These are phyloP conservation scores for Homarus americanus DNA, from an alignment of 1,140 invertebrate genomes.

Conservation along the genomic window DNA sequence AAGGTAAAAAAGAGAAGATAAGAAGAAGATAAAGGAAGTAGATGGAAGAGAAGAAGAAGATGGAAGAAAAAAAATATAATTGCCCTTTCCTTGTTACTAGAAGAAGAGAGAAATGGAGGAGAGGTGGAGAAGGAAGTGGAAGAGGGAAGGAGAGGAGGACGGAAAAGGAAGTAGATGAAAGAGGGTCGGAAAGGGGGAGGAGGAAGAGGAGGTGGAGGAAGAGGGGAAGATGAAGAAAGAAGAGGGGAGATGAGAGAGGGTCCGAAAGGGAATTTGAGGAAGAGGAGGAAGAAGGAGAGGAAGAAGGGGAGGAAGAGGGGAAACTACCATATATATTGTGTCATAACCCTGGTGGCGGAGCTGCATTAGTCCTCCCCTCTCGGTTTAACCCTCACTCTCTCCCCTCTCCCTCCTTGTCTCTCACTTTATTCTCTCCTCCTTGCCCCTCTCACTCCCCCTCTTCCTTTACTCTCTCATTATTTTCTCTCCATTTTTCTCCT, in stretches of 20 bases:
- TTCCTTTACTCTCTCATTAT: not conserved
- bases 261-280: too few species aligned
- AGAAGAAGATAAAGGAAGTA: too few species aligned
- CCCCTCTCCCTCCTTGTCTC: not conserved
- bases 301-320: not conserved
- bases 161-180: not conserved
- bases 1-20: too few species aligned
- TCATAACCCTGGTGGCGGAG: conserved; percentile 9
- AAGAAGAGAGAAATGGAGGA: too few species aligned
- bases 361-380: not conserved
- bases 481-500: conserved; percentile 33
- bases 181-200: too few species aligned
- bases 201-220: not conserved
- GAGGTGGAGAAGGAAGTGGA: too few species aligned
- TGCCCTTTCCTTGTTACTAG: too few species aligned
- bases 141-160: not conserved
- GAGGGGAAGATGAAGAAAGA: not conserved
- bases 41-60: too few species aligned
- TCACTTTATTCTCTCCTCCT: too few species aligned
- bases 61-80: too few species aligned
- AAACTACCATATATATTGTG: conserved; percentile 29
- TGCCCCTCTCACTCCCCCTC: conserved; percentile 34
- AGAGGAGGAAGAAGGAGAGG: not conserved
- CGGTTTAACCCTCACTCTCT: not conserved
- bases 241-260: too few species aligned